phyloP scores from a whole-genome alignment of 1,140 invertebrate species.

The Dreissena polymorpha region DNA sequence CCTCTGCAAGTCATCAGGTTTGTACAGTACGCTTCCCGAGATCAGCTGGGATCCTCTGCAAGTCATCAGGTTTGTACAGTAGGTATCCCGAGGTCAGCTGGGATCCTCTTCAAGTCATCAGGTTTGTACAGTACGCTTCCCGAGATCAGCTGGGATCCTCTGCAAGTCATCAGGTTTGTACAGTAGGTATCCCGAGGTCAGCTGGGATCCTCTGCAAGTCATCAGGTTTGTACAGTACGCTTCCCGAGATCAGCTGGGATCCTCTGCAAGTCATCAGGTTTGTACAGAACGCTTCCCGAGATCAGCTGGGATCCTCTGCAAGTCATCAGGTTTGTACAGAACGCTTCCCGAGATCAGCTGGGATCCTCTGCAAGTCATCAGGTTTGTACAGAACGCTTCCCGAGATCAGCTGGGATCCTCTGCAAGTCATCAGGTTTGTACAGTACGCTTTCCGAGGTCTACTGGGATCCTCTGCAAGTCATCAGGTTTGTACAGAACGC shows the following conservation, averaged over 20 bases:
- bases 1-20: too few species aligned
- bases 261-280: too few species aligned
- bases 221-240: too few species aligned
- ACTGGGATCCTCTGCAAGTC: neutral
- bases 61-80: too few species aligned
- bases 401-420: constrained; percentile 1
- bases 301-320: neutral
- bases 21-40: neutral
- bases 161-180: too few species aligned
- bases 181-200: neutral
- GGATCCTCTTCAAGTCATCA: too few species aligned
- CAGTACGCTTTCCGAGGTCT: neutral
- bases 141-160: constrained; percentile 1
- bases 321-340: too few species aligned
- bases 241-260: constrained; percentile 6
- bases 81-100: constrained; percentile 6
- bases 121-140: neutral
- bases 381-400: neutral
- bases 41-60: neutral
- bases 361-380: too few species aligned
- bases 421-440: too few species aligned
- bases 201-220: neutral
- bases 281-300: neutral
- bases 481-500: too few species aligned
- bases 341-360: constrained; percentile 14